A percentile compares a stretch with the other conserved stretches of the same genome.
phyloP scores from a whole-genome alignment of 2,113 vertebrate species.

The Eretmochelys imbricata region DNA sequence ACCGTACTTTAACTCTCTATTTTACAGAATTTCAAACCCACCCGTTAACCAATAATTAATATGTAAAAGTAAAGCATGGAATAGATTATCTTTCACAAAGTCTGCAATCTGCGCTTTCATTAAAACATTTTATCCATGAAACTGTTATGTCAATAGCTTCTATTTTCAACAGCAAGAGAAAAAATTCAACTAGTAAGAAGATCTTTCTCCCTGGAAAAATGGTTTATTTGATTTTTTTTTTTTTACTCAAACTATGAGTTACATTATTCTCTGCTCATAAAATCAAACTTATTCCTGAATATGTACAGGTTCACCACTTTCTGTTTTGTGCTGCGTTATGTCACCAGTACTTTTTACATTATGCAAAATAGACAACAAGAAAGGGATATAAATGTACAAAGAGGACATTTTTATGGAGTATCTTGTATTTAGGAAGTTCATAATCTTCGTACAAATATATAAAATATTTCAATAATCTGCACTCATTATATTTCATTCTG shows the following conservation, averaged over 20 bases:
- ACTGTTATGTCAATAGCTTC: not conserved
- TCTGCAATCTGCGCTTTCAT: not conserved
- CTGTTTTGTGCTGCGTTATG: constrained; percentile 43
- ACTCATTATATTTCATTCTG: constrained; percentile 48
- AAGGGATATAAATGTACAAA: constrained; percentile 75
- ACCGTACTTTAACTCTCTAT: not conserved
- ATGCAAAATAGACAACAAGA: constrained; percentile 58
- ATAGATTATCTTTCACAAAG: not conserved
- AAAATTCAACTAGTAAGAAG: constrained; percentile 39
- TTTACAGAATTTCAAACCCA: not conserved
- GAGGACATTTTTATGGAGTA: constrained; percentile 46
- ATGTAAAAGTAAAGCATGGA: not conserved
- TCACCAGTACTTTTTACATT: constrained; percentile 47
- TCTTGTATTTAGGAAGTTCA: constrained; percentile 50
- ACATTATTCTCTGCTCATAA: not conserved
- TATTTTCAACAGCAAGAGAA: constrained; percentile 62
- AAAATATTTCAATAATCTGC: constrained; percentile 70
- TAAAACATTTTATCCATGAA: not conserved
- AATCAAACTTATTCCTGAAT: constrained; percentile 9
- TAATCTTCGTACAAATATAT: constrained; percentile 81
- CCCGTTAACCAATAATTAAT: not conserved
- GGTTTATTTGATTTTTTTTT: constrained; percentile 41
- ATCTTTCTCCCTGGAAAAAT: not conserved
- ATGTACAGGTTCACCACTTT: not conserved
- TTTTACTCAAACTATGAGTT: not conserved